phyloP scores from a whole-genome alignment of 2,888 invertebrate genomes.

The Dysmachus trigonus region DNA sequence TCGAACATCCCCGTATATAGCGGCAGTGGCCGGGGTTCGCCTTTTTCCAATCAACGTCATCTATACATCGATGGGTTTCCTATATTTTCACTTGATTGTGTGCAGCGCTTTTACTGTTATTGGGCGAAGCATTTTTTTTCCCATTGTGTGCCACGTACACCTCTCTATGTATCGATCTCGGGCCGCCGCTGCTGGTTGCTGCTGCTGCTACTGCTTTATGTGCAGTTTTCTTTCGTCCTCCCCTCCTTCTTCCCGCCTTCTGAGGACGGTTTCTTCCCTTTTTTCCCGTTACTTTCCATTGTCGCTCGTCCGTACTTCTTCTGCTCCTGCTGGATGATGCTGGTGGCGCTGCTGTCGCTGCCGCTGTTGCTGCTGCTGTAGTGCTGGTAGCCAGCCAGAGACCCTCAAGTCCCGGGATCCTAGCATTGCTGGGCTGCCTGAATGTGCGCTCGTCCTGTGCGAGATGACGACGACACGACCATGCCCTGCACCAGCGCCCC shows the following conservation, averaged over 20 bases:
- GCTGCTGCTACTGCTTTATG: neutral
- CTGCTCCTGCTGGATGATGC: neutral
- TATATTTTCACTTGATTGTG: constrained; percentile 45
- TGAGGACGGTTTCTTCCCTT: neutral
- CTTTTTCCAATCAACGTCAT: constrained; percentile 51
- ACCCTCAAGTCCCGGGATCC: neutral
- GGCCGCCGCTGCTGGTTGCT: neutral
- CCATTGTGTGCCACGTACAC: constrained; percentile 39
- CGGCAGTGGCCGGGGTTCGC: constrained; percentile 31
- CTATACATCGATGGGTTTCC: constrained; percentile 51
- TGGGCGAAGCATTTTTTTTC: constrained; percentile 31
- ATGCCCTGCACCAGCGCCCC: neutral
- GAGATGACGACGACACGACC: neutral
- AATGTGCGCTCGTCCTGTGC: neutral
- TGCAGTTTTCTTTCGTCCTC: neutral
- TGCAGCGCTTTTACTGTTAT: constrained; percentile 41
- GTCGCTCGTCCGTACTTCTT: neutral
- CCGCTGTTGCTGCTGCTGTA: neutral
- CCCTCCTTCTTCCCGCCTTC: neutral
- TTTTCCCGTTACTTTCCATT: neutral
- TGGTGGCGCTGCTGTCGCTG: neutral
- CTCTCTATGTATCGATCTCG: constrained; percentile 32
- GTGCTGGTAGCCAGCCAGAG: neutral
- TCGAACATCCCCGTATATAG: neutral
- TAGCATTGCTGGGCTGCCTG: neutral